These are phyloP conservation scores for Tetrax tetrax DNA, from an alignment of 2,113 vertebrate genomes.

Conservation along the genomic window DNA sequence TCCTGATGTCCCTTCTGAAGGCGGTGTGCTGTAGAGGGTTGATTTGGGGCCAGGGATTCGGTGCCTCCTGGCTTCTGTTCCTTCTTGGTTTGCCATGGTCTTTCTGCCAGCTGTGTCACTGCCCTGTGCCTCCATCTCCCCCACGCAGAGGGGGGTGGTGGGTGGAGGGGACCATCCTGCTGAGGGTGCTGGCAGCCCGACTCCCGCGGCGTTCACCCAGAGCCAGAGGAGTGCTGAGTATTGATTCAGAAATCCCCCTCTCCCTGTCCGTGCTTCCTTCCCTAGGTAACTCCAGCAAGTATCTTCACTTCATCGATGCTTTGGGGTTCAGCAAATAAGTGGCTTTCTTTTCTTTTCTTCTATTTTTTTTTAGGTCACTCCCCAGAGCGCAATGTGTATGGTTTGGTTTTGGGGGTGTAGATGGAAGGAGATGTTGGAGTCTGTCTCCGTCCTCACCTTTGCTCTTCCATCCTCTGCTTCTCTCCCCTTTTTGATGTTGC, in stretches of 20 bases:
- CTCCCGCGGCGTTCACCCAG: background rate
- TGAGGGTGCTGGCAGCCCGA: background rate
- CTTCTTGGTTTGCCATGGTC: background rate
- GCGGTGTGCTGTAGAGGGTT: background rate
- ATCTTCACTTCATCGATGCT: background rate
- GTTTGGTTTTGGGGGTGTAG: background rate
- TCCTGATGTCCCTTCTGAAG: background rate
- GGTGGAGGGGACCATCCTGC: background rate
- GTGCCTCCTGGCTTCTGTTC: constrained; percentile 14
- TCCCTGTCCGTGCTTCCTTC: constrained; percentile 19
- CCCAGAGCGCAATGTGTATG: background rate
- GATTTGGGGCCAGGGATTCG: background rate
- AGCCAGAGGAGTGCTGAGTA: background rate
- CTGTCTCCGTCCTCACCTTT: background rate
- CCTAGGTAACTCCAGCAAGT: background rate
- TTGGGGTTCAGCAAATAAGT: background rate
- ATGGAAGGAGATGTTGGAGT: background rate
- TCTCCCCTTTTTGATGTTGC: background rate
- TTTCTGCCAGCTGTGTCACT: constrained; percentile 19
- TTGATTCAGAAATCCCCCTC: background rate
- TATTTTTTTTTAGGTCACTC: background rate
- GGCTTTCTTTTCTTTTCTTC: background rate
- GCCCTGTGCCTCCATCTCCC: background rate
- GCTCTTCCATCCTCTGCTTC: background rate
- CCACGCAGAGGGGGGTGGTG: background rate